Conservation (phyloP, 2,113 vertebrate species). For the Propithecus coquereli region DNA sequence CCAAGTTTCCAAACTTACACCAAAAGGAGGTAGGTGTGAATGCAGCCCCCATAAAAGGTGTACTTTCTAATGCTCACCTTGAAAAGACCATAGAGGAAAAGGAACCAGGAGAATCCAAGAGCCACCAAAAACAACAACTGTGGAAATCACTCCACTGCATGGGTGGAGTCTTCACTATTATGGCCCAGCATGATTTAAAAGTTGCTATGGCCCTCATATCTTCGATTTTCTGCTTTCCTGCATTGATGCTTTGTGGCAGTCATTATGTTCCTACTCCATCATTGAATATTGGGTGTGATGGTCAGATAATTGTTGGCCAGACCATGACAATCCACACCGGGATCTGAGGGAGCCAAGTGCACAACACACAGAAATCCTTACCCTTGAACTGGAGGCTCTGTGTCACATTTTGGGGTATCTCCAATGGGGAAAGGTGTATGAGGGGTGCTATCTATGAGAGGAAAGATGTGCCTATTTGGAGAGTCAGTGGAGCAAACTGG, state of each 20-base stretch:
- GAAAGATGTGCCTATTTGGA: neutral
- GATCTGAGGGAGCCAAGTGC: neutral
- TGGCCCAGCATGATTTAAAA: neutral
- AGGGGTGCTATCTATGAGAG: neutral
- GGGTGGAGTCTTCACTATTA: neutral
- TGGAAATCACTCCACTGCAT: neutral
- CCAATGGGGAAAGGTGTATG: neutral
- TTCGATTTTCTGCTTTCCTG: neutral
- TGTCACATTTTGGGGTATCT: neutral
- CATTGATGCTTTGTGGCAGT: neutral
- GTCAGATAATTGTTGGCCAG: neutral
- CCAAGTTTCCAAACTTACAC: neutral
- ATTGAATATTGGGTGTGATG: neutral
- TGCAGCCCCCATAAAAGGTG: neutral
- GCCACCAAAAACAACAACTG: neutral
- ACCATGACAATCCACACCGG: neutral
- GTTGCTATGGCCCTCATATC: neutral
- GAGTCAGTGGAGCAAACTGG: neutral
- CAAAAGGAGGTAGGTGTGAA: neutral
- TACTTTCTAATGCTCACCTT: neutral
- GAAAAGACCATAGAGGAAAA: neutral
- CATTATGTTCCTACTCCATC: neutral
- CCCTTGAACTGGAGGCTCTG: neutral
- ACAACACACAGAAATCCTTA: neutral
- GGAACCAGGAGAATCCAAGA: neutral